phyloP scores from a whole-genome alignment of 2,888 invertebrate genomes.

The Piscicola geometra region DNA sequence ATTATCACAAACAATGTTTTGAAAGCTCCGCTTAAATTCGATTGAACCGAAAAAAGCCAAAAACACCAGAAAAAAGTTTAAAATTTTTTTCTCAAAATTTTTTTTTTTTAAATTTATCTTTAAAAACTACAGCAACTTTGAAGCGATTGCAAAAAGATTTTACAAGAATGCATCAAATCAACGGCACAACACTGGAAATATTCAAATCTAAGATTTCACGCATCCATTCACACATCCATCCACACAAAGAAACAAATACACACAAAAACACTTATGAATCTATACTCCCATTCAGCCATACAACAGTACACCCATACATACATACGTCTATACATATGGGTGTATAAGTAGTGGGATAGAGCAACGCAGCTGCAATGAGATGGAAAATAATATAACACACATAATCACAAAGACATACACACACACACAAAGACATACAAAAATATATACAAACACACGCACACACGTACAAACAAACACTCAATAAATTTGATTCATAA shows the following conservation, averaged over 20 bases:
- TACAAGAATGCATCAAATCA: too few species aligned
- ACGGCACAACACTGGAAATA: too few species aligned
- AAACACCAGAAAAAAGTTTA: too few species aligned
- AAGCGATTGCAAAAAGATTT: too few species aligned
- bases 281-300: conserved; percentile 31
- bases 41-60: too few species aligned
- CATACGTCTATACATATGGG: conserved; percentile 27
- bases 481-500: too few species aligned
- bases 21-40: too few species aligned
- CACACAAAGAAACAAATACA: conserved; percentile 26
- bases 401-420: conserved; percentile 27
- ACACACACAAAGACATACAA: conserved; percentile 30
- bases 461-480: neutral
- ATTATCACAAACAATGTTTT: too few species aligned
- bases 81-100: too few species aligned
- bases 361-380: neutral
- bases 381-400: neutral
- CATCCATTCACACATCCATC: conserved; percentile 28
- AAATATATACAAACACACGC: conserved; percentile 1
- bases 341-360: conserved; percentile 8
- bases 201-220: too few species aligned
- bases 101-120: too few species aligned
- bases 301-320: conserved; percentile 34
- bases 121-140: too few species aligned
- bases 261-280: conserved; percentile 26